Evolutionary conservation across 2,888 invertebrate species (phyloP), one percentile per base, ranked within the genome.

Genomic region (Calliphora vomitoria): DNA sequence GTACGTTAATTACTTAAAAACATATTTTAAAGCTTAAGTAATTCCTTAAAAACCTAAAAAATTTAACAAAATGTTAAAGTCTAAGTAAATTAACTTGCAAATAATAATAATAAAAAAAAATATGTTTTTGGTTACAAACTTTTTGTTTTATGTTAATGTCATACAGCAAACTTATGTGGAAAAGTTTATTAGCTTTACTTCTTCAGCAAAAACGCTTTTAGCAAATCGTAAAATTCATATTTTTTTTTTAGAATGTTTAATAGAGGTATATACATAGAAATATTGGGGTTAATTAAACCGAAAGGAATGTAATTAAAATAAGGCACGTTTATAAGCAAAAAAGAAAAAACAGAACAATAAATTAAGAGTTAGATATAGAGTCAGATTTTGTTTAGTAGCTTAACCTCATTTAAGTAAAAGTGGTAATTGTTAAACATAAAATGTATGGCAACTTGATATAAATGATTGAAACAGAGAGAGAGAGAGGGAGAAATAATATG

Each of bases 61-160:
- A n/a, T n/a, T 4, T 44, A 8, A 8, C 44, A 11, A 44, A 3
- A 44, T 44, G 11, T 44, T 25, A 44, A 13, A 13, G 8, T 44
- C 8, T 44, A 44, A n/a, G n/a, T n/a, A n/a, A 4, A 3, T 2
- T 13, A 44, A 44, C n/a, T 60, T 31, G 60, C 18, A 38, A 64
- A n/a, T n/a, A 64, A n/a, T 18, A 18, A 62, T 35, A 15, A n/a
- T n/a, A n/a, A n/a, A 25, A 25, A n/a, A 66, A 44, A 60, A 60
- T 38, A 53, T 31, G 62, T 18, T 62, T 31, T 44, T 10, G 18
- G 11, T 44, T 44, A 75, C 62, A 75, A 75, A 75, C 18, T 55
- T 20, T 11, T 60, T 69, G 11, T 50, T 71, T 71, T 71, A 55
- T 71, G 55, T 6, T 71, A 55, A 20, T 71, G 15, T 71, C 38